Evolutionary conservation across 2,797 vertebrate species (phyloP).

Genomic region (Lepilemur septentrionalis): DNA sequence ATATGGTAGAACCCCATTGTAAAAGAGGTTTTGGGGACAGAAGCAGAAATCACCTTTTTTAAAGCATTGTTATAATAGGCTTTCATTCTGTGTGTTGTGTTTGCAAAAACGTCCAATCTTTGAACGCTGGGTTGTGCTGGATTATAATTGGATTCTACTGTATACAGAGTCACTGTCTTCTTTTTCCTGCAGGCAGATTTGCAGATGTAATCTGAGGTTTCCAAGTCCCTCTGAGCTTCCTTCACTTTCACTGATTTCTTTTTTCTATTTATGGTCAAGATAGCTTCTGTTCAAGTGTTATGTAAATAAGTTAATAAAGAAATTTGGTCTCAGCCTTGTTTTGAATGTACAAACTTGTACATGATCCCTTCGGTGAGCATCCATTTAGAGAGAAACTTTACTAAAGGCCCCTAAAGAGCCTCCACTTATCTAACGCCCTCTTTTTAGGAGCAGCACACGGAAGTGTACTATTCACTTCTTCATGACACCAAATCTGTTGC

Average conservation of each 20-base stretch:
- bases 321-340: neutral
- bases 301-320: neutral
- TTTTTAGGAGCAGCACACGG: neutral
- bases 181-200: conserved; percentile 36
- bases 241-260: conserved; percentile 37
- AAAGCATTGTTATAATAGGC: neutral
- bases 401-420: neutral
- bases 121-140: neutral
- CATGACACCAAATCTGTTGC: neutral
- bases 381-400: neutral
- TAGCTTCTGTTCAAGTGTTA: neutral
- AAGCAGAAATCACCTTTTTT: neutral
- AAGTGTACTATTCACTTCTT: neutral
- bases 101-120: neutral
- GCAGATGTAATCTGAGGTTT: conserved; percentile 41
- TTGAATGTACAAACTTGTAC: neutral
- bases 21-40: neutral
- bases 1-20: neutral
- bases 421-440: neutral
- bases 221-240: conserved; percentile 58
- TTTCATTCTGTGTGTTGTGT: neutral
- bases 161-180: neutral
- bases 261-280: conserved; percentile 23
- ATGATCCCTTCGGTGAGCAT: neutral
- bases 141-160: neutral